A percentile compares a stretch with the other conserved stretches of the same genome.
Evolutionary conservation across 1,140 invertebrate species (phyloP).

Genomic region (Zelostemma sp.): DNA sequence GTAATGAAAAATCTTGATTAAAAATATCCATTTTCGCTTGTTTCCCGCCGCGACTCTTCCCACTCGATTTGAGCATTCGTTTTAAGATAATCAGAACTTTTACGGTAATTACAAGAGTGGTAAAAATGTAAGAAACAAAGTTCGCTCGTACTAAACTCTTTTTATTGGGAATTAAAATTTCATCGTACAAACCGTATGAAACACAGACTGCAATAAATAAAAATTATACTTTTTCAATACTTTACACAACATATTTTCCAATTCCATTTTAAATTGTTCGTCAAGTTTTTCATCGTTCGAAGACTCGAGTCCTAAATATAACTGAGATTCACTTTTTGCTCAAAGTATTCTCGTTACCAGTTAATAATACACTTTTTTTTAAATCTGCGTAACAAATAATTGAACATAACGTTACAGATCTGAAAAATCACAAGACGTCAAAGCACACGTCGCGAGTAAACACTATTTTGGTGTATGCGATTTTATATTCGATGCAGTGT

Average conservation of each 20-base stretch:
- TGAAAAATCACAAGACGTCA: constrained; percentile 46
- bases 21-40: constrained; percentile 3
- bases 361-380: constrained; percentile 21
- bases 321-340: no score
- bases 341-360: no score
- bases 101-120: constrained; percentile 25
- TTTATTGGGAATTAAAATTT: no score
- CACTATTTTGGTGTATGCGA: constrained; percentile 46
- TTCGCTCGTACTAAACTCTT: no score
- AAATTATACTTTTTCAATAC: no score
- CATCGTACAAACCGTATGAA: no score
- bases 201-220: no score
- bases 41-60: constrained; percentile 10
- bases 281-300: no score
- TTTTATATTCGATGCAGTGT: constrained; percentile 38
- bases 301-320: no score
- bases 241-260: no score
- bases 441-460: constrained; percentile 44
- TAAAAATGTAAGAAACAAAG: not conserved
- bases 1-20: not conserved
- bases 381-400: constrained; percentile 43
- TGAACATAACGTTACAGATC: constrained; percentile 37
- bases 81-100: constrained; percentile 27
- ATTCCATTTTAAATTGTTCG: no score
- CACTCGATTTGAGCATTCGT: constrained; percentile 27